phyloP scores from a whole-genome alignment of 2,113 vertebrate species.

The Oreocharis arfaki region DNA sequence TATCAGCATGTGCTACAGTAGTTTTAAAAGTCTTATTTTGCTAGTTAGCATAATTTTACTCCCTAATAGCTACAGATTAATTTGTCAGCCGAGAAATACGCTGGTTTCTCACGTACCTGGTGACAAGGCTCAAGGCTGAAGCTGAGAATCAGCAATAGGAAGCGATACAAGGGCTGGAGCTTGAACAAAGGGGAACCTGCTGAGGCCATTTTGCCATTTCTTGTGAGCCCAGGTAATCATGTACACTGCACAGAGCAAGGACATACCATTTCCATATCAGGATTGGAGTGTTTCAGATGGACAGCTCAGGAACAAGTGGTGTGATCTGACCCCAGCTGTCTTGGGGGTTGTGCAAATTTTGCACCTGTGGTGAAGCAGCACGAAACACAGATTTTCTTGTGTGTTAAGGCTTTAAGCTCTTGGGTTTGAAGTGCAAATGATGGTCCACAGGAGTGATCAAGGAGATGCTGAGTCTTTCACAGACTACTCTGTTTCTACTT shows the following conservation, averaged over 20 bases:
- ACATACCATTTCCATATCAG: fast-evolving
- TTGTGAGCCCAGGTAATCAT: background rate
- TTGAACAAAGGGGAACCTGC: background rate
- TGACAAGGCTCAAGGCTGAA: background rate
- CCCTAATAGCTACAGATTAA: background rate
- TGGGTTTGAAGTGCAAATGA: background rate
- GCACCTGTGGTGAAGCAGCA: background rate
- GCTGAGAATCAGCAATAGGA: background rate
- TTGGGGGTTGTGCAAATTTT: background rate
- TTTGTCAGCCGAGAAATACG: background rate
- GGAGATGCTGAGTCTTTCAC: background rate
- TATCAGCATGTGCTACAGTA: background rate
- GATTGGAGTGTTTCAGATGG: background rate
- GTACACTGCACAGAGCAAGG: background rate
- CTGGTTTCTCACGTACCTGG: background rate
- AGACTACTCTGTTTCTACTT: background rate
- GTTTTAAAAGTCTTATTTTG: background rate
- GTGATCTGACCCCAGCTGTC: background rate
- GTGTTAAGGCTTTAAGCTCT: background rate
- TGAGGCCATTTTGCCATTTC: background rate
- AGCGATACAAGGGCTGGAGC: background rate
- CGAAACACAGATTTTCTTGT: background rate
- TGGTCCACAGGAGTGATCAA: background rate
- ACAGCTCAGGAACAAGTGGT: background rate
- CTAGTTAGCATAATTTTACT: background rate